Evolutionary conservation across 1,140 invertebrate genomes (phyloP).

Genomic region (Drosophila neocordata): DNA sequence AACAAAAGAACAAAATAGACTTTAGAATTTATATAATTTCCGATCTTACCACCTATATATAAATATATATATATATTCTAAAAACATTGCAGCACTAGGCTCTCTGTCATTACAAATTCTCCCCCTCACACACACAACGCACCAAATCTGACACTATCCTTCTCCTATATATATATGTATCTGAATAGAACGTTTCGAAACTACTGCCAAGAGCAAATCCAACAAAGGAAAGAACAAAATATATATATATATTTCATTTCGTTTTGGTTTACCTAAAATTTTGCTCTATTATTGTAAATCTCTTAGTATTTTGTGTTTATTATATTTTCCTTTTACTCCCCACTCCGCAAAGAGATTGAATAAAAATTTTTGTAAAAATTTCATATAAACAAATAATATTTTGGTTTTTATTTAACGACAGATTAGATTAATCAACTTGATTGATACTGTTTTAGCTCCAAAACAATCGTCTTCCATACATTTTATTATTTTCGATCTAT

Average conservation of each 20-base stretch:
- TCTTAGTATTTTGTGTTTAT: constrained; percentile 59
- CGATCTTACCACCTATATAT: constrained; percentile 62
- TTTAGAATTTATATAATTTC: constrained; percentile 82
- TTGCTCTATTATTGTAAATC: constrained; percentile 49
- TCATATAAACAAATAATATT: constrained; percentile 42
- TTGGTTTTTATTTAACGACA: constrained; percentile 36
- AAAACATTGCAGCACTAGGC: constrained; percentile 3
- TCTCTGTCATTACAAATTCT: constrained; percentile 20
- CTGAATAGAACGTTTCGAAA: constrained; percentile 46
- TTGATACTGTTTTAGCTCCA: neutral
- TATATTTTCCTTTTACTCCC: constrained; percentile 30
- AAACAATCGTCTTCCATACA: constrained; percentile 1
- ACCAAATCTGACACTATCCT: constrained; percentile 6
- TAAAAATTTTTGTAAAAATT: constrained; percentile 72
- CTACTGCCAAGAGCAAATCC: constrained; percentile 40
- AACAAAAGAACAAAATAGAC: constrained; percentile 81
- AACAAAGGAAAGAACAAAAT: neutral
- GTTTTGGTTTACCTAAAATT: constrained; percentile 30
- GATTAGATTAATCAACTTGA: neutral
- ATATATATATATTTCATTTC: neutral
- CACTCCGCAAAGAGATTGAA: constrained; percentile 70
- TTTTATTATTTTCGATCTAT: neutral
- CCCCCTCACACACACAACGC: neutral
- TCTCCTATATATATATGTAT: constrained; percentile 1
- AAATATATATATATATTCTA: constrained; percentile 14